Evolutionary conservation across 1,140 invertebrate species (phyloP), one percentile per base, ranked within the genome.

Genomic region (Drosophila sechellia): DNA sequence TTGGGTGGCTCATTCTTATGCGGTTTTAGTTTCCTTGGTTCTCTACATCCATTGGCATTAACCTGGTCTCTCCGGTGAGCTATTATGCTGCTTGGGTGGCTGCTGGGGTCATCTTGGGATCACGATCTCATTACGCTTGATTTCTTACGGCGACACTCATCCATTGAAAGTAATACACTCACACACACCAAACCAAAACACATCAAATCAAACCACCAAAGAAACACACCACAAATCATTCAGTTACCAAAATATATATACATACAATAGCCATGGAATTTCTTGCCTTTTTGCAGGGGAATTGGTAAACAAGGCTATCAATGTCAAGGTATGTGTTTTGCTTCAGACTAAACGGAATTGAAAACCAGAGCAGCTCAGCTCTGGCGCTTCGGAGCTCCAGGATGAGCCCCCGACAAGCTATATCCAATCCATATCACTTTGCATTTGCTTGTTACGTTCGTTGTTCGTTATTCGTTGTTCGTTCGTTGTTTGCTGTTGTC

Each of bases 231-330:
- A 45, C 17, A 69, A 48, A 55, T 73, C 76, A 84, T 78, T 71
- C 78, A 79, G 70, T 87, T 74, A 69, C 59, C 78, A 70, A 86
- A 80, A 91, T 79, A 87, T 87, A 91, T 71, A 91, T 85, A 90
- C 89, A 91, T 87, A 87, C 79, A 87, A 90, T 90, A 90, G 90
- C 81, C 79, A 90, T 85, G 91, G 90, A 92, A 92, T 92, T 92
- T 92, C 93, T 95, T 95, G 94, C 94, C 92, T 94, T 96, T 94
- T 96, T 95, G 92, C 95, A 98, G 97, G 98, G 98, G 98, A 93
- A 95, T 99, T 92, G 92, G 98, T 92, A 99, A 99, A 94, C 99
- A 99, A 95, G 99, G 98, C 92, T 99, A 99, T 95, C 99, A 99
- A 93, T 99, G 99, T 95, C 99, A 99, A 98, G 98, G 98, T 98